A percentile compares a stretch with the other conserved stretches of the same genome.
phyloP scores from a whole-genome alignment of 2,113 vertebrate genomes.

The Xenotilapia leptura region DNA sequence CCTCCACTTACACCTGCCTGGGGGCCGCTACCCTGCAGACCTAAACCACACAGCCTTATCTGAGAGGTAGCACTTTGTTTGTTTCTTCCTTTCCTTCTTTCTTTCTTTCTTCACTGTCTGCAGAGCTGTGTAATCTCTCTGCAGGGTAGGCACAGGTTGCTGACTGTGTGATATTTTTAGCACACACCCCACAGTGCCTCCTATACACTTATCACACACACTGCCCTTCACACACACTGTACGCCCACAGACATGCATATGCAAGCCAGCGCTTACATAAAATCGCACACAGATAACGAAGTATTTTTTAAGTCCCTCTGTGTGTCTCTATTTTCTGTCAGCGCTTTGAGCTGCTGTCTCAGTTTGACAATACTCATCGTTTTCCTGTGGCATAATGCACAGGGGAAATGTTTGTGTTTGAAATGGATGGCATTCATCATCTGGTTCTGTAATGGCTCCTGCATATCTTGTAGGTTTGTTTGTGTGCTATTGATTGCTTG shows the following conservation, averaged over 20 bases:
- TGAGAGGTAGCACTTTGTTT: conserved; percentile 67
- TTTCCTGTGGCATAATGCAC: conserved; percentile 20
- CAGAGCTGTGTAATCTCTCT: conserved; percentile 45
- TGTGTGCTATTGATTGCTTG: conserved; percentile 45
- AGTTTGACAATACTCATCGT: conserved; percentile 11
- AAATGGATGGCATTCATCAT: conserved; percentile 45
- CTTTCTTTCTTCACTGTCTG: neutral
- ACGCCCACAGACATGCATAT: neutral
- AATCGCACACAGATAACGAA: neutral
- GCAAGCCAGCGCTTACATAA: neutral
- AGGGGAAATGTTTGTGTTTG: conserved; percentile 41
- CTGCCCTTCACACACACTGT: neutral
- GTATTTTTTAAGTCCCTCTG: neutral
- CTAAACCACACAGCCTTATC: conserved; percentile 76
- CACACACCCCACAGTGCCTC: conserved; percentile 50
- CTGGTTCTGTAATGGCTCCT: conserved; percentile 30
- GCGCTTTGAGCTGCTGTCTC: conserved; percentile 11
- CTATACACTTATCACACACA: conserved; percentile 45
- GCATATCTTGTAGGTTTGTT: conserved; percentile 41
- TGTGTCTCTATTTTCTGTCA: neutral
- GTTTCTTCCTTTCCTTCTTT: neutral
- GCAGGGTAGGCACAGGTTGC: conserved; percentile 57
- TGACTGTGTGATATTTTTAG: conserved; percentile 67
- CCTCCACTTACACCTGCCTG: conserved; percentile 88
- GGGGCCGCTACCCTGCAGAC: conserved; percentile 83